phyloP scores from a whole-genome alignment of 2,113 vertebrate species.

The Anguilla japonica region DNA sequence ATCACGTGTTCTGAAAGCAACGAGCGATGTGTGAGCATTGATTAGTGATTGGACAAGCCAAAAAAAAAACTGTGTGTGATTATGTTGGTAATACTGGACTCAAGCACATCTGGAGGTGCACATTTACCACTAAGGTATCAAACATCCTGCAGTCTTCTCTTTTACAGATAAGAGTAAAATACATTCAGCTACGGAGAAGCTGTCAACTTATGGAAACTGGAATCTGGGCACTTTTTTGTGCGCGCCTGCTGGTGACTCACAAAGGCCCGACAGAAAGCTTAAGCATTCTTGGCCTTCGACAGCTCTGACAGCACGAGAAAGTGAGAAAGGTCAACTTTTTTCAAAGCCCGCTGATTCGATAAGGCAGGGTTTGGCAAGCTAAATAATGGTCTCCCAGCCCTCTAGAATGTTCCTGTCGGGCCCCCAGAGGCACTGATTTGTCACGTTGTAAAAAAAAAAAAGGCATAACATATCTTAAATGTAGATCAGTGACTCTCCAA shows the following conservation, averaged over 20 bases:
- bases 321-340: background rate
- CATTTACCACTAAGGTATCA: background rate
- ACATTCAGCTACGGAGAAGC: background rate
- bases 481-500: background rate
- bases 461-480: background rate
- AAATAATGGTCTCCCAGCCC: background rate
- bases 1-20: background rate
- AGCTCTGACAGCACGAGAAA: background rate
- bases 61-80: background rate
- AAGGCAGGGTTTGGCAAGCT: background rate
- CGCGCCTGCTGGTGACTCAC: background rate
- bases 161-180: background rate
- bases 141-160: background rate
- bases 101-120: background rate
- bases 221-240: background rate
- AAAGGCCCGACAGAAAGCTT: background rate
- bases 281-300: background rate
- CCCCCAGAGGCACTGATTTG: background rate
- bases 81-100: background rate
- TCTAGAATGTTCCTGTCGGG: background rate
- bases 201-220: background rate
- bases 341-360: background rate
- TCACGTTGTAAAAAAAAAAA: background rate
- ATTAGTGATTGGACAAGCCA: background rate
- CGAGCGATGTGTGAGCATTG: background rate